phyloP scores from a whole-genome alignment of 2,113 vertebrate species.

The Petrocephalus zakoni region DNA sequence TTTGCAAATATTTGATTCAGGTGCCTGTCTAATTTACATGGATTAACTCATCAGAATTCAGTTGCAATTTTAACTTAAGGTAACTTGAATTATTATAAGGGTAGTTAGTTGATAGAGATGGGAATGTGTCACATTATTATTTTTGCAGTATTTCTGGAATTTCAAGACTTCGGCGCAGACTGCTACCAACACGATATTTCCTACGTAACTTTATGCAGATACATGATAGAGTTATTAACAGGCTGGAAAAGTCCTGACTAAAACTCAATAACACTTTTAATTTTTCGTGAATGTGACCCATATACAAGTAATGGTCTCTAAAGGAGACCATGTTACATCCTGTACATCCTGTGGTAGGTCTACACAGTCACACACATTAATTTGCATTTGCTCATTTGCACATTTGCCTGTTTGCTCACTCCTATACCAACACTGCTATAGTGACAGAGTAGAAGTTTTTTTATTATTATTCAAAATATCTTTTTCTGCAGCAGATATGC shows the following conservation, averaged over 20 bases:
- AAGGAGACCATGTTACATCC: background rate
- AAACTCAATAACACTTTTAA: no score
- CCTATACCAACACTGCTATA: background rate
- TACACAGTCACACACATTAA: background rate
- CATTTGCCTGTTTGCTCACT: background rate
- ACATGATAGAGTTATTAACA: background rate
- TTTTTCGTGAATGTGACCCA: background rate
- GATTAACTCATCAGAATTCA: background rate
- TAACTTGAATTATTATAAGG: background rate
- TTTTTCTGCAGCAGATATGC: background rate
- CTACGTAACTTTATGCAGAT: background rate
- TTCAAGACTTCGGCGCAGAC: background rate
- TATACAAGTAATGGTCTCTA: background rate
- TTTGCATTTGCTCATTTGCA: background rate
- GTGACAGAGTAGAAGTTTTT: background rate
- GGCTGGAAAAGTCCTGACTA: background rate
- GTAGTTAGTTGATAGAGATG: background rate
- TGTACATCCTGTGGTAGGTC: background rate
- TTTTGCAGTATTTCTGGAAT: background rate
- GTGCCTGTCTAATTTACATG: background rate
- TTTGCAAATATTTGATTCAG: background rate
- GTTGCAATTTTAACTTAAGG: background rate
- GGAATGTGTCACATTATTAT: background rate
- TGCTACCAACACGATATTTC: background rate
- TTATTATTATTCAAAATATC: background rate